A percentile compares a stretch with the other conserved stretches of the same genome.
Conservation (phyloP, 2,888 invertebrate species). For the Bellardia bayeri region DNA sequence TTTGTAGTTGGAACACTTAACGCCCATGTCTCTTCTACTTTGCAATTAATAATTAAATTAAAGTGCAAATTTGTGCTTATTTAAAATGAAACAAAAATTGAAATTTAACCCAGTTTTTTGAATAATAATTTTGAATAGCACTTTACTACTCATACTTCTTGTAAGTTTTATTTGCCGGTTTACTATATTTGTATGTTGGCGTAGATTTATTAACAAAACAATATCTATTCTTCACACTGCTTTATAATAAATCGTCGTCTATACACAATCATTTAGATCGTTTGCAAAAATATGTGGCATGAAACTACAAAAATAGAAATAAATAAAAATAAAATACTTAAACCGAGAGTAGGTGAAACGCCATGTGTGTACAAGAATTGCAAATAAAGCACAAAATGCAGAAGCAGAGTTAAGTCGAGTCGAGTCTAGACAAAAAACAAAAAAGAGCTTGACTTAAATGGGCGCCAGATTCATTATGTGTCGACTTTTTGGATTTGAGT, state of each 20-base stretch:
- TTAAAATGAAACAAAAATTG: neutral
- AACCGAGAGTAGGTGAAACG: slow-evolving; percentile 59
- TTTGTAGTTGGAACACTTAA: slow-evolving; percentile 9
- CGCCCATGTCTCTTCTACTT: neutral
- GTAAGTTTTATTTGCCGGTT: slow-evolving; percentile 15
- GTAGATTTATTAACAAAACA: slow-evolving; percentile 27
- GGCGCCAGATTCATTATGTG: slow-evolving; percentile 64
- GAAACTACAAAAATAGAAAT: slow-evolving; percentile 23
- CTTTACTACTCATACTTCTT: neutral
- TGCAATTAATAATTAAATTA: slow-evolving; percentile 13
- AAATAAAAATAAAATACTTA: slow-evolving; percentile 31
- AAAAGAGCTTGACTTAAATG: slow-evolving; percentile 48
- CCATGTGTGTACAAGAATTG: slow-evolving; percentile 46
- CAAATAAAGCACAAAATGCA: neutral
- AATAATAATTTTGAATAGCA: neutral
- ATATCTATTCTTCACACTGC: slow-evolving; percentile 43
- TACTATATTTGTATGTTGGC: slow-evolving; percentile 27
- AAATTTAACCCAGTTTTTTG: slow-evolving; percentile 29
- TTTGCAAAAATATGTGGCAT: slow-evolving; percentile 43
- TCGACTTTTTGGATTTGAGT: slow-evolving; percentile 51
- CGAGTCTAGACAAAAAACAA: slow-evolving; percentile 39
- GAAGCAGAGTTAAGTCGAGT: slow-evolving; percentile 52
- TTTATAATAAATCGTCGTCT: slow-evolving; percentile 45
- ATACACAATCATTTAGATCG: slow-evolving; percentile 51
- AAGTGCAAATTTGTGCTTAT: neutral